These are phyloP conservation scores for Astropecten irregularis DNA, from an alignment of 53 echinoderm and acorn worm genomes.

Conservation along the genomic window DNA sequence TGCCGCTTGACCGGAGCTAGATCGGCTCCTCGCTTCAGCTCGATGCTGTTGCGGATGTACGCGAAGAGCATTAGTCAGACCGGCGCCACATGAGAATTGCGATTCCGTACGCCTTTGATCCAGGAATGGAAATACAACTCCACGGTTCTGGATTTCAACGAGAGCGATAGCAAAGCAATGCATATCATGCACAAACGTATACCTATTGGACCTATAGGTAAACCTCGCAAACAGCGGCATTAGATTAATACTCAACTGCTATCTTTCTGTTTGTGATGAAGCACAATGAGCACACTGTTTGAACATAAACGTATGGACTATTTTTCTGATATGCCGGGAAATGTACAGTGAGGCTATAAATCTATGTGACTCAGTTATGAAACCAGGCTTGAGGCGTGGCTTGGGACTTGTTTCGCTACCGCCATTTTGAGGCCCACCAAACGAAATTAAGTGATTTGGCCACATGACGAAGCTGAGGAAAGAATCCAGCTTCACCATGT, in stretches of 20 bases:
- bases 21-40: not conserved
- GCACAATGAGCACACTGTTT: too few species aligned
- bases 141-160: not conserved
- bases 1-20: not conserved
- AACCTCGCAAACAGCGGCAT: not conserved
- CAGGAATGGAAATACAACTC: not conserved
- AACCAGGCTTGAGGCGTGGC: too few species aligned
- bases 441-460: too few species aligned
- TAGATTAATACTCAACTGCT: too few species aligned
- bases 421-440: too few species aligned
- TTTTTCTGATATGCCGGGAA: too few species aligned
- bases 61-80: conserved; percentile 74
- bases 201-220: not conserved
- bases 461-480: too few species aligned
- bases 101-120: conserved; percentile 37
- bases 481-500: too few species aligned
- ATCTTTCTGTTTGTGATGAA: too few species aligned
- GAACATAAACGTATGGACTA: conserved; percentile 14
- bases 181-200: not conserved
- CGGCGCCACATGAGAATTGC: conserved; percentile 63
- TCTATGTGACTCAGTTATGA: too few species aligned
- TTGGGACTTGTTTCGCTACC: too few species aligned
- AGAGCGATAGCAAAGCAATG: not conserved
- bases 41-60: conserved; percentile 60
- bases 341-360: not conserved